phyloP scores from a whole-genome alignment of 2,888 invertebrate species.

The Mayetiola destructor region DNA sequence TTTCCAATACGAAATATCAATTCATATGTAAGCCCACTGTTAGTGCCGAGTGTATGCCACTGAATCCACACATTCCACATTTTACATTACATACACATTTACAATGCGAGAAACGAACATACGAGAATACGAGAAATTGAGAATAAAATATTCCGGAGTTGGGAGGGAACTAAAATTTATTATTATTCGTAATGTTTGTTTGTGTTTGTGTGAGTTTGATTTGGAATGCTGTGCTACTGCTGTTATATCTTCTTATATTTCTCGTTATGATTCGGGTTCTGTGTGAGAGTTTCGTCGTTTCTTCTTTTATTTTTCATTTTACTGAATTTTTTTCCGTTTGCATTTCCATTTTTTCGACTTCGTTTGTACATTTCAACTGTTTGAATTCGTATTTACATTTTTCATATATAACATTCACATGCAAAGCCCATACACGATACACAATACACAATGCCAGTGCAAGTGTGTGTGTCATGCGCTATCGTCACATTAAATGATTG shows the following conservation, averaged over 20 bases:
- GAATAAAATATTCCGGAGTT: slow-evolving; percentile 1
- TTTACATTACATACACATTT: no score
- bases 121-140: neutral
- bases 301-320: neutral
- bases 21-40: neutral
- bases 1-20: neutral
- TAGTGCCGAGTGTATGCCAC: no score
- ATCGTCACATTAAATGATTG: slow-evolving; percentile 14
- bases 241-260: neutral
- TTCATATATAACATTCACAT: neutral
- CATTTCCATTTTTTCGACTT: slow-evolving; percentile 8
- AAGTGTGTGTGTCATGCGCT: slow-evolving; percentile 15
- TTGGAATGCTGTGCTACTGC: neutral
- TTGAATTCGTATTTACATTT: slow-evolving; percentile 15
- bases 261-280: neutral
- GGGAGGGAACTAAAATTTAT: slow-evolving; percentile 5
- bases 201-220: neutral
- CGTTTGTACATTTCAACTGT: slow-evolving; percentile 16
- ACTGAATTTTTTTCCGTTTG: neutral
- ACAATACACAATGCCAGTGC: neutral
- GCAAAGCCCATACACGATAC: neutral
- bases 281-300: neutral
- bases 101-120: no score
- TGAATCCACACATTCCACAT: no score
- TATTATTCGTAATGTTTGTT: neutral